Conservation (phyloP, 2,888 invertebrate genomes). For the Hedya salicella region DNA sequence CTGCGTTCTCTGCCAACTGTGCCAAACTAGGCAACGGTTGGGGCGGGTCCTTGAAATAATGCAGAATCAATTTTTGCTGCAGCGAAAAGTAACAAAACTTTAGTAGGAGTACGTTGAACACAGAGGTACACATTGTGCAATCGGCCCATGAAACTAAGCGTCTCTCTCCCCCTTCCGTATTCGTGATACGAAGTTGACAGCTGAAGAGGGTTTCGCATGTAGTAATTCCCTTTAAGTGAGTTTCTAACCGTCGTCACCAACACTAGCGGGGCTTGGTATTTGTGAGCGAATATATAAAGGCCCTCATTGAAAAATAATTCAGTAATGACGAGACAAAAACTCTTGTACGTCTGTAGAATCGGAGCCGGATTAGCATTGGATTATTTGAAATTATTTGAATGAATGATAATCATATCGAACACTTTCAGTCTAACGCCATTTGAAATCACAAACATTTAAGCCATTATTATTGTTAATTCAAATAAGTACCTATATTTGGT, state of each 20-base stretch:
- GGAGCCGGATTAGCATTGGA: conserved; percentile 32
- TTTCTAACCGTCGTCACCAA: conserved; percentile 46
- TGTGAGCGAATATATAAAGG: conserved; percentile 45
- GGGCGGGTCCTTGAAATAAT: conserved; percentile 47
- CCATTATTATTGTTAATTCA: neutral
- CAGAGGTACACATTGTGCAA: conserved; percentile 37
- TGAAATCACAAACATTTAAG: conserved; percentile 23
- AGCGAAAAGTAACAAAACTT: conserved; percentile 40
- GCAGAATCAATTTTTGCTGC: conserved; percentile 49
- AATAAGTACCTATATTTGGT: neutral
- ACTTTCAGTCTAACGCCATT: conserved; percentile 31
- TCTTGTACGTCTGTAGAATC: conserved; percentile 41
- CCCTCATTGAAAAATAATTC: conserved; percentile 45
- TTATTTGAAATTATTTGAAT: conserved; percentile 30
- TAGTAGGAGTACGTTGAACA: conserved; percentile 4
- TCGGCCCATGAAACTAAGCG: conserved; percentile 43
- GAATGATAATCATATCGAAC: conserved; percentile 29
- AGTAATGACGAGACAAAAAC: conserved; percentile 41
- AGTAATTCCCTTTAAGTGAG: conserved; percentile 43
- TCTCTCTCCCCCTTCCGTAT: conserved; percentile 33
- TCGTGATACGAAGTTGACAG: conserved; percentile 45
- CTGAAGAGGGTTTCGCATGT: conserved; percentile 45
- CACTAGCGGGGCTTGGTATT: conserved; percentile 45
- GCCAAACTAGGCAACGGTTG: conserved; percentile 45
- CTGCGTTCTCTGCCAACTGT: conserved; percentile 52